phyloP scores from a whole-genome alignment of 1,140 invertebrate species.

The Tetramorium parvispinum region DNA sequence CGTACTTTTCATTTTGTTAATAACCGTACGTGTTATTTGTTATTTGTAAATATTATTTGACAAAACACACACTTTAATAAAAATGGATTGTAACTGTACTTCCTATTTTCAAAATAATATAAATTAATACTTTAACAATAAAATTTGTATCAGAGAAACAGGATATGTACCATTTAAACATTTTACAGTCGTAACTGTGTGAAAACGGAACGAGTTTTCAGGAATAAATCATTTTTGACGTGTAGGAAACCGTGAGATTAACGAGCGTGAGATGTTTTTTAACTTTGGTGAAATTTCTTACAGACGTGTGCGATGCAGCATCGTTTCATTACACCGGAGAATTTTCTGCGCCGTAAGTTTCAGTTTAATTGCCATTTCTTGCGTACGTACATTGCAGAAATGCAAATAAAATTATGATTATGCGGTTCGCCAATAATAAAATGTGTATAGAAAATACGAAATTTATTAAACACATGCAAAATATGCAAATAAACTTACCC shows the following conservation, averaged over 20 bases:
- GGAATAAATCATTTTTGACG: slow-evolving; percentile 58
- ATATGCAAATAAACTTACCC: slow-evolving; percentile 82
- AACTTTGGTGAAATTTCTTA: slow-evolving; percentile 51
- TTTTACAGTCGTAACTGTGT: slow-evolving; percentile 19
- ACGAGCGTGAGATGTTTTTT: slow-evolving; percentile 49
- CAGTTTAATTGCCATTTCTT: slow-evolving; percentile 23
- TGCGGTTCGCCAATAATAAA: not conserved
- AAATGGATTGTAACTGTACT: not conserved
- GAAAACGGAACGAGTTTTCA: not conserved
- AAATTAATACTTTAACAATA: not conserved
- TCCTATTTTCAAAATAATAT: not conserved
- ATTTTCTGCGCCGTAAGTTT: slow-evolving; percentile 17
- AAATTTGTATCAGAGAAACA: not conserved
- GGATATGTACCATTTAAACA: not conserved
- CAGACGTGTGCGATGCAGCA: not conserved
- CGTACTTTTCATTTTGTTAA: not conserved
- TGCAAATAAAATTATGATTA: slow-evolving; percentile 24
- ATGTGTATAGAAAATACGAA: not conserved
- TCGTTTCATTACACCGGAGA: slow-evolving; percentile 43
- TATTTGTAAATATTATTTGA: too few relatives aligned
- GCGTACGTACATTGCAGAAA: not conserved
- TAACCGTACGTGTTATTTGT: too few relatives aligned
- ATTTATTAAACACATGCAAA: not conserved
- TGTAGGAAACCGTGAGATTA: slow-evolving; percentile 44
- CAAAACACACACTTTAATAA: too few relatives aligned